Evolutionary conservation across 2,113 vertebrate species (phyloP), one percentile per base, ranked within the genome.

Genomic region (Hippocampus comes): DNA sequence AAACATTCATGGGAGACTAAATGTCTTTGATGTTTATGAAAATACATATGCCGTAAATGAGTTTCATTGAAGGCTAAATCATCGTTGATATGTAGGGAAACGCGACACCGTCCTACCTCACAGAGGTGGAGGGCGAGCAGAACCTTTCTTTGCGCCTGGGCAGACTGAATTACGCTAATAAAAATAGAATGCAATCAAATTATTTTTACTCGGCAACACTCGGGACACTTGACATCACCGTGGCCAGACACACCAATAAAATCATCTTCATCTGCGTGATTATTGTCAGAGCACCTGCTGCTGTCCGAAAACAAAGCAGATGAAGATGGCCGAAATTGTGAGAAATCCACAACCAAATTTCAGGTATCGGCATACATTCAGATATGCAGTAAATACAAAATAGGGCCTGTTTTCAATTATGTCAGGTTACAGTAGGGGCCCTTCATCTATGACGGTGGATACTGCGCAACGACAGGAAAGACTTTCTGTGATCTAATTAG

Each of bases 121-220:
- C 79, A 84, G 56, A 78, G 18, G 3, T 1, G 18, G 69, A 88
- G 68, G 70, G 21, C 76, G 75, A 86, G 38, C 84, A 88, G 82
- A 74, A 67, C 34, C 34, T 38, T 38, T 38, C 63, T 76, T 65
- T 67, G 68, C 86, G 76, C 25, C 76, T 42, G 68, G 76, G 12
- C 17, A 27, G 46, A 63, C 10, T 56, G 21, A n/a, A 56, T 56
- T 9, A 56, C 8, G 53, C 21, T 56, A 56, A n/a, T 56, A 23
- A 56, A 56, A 9, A 56, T 56, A 56, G 56, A 59, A 17, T 60
- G 30, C 1, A 60, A 60, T 56, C 9, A 1, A 23, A 56, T 56
- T 56, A 23, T 49, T 57, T 57, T 55, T 25, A 12, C 2, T 46
- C 4, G 23, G 23, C 55, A 25, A 57, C 55, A 25, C 7, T 53